Conservation (phyloP, 2,113 vertebrate species). For the Corapipo altera region DNA sequence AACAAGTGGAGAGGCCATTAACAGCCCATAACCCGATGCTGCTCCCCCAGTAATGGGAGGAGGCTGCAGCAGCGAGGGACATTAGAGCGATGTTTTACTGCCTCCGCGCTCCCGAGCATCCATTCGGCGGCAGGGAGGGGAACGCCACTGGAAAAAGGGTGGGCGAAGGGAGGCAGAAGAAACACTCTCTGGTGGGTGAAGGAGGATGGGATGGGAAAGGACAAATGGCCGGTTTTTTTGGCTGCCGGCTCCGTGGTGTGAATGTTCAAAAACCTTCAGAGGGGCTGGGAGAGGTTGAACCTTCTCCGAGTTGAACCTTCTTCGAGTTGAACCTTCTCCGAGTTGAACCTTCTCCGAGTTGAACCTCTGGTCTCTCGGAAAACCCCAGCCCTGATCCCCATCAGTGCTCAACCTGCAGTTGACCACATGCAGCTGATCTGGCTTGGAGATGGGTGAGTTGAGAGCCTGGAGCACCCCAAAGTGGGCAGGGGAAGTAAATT, state of each 20-base stretch:
- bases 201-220: neutral
- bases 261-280: fast-evolving
- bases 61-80: neutral
- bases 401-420: too few relatives aligned
- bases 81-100: neutral
- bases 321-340: neutral
- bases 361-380: neutral
- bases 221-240: neutral
- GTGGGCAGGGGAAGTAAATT: neutral
- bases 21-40: neutral
- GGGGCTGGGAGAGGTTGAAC: neutral
- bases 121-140: neutral
- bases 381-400: neutral
- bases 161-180: neutral
- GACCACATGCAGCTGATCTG: fast-evolving
- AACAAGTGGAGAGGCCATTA: constrained; percentile 8
- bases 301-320: too few relatives aligned
- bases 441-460: neutral
- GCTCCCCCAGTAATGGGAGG: neutral
- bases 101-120: neutral
- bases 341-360: neutral
- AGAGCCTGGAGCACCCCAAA: neutral
- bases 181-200: fast-evolving
- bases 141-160: neutral
- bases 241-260: neutral